Conservation (phyloP, 2,113 vertebrate genomes). For the Dascyllus trimaculatus region DNA sequence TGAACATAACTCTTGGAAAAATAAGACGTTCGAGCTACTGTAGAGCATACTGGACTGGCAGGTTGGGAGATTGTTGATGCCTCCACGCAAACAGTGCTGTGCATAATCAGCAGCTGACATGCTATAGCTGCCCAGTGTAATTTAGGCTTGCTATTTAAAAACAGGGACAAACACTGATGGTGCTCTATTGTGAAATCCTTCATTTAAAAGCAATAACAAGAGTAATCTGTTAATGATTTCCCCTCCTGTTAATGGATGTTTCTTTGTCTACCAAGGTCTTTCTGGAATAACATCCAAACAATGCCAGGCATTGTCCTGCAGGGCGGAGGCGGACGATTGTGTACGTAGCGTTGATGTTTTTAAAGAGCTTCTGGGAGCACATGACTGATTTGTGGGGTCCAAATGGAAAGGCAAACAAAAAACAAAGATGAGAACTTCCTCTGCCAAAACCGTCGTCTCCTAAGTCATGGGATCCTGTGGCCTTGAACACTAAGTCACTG, state of each 20-base stretch:
- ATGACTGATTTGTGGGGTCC: conserved; percentile 67
- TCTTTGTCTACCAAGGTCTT: conserved; percentile 67
- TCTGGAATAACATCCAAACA: conserved; percentile 73
- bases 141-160: conserved; percentile 45
- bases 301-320: conserved; percentile 62
- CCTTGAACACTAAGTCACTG: conserved; percentile 36
- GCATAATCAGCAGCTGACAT: conserved; percentile 45
- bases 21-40: conserved; percentile 36
- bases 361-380: conserved; percentile 62
- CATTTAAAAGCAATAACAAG: conserved; percentile 63
- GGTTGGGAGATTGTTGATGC: conserved; percentile 17
- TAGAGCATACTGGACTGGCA: background rate
- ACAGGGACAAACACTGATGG: conserved; percentile 42
- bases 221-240: conserved; percentile 59
- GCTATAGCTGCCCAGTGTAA: conserved; percentile 29
- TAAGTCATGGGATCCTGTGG: conserved; percentile 54
- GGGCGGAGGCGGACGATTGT: conserved; percentile 56
- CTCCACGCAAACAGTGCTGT: background rate
- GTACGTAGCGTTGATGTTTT: conserved; percentile 67
- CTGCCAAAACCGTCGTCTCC: conserved; percentile 13
- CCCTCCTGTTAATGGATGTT: conserved; percentile 58
- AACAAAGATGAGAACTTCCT: conserved; percentile 81
- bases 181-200: conserved; percentile 51
- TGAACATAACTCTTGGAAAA: conserved; percentile 52
- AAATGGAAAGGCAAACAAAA: conserved; percentile 72